These are phyloP conservation scores for Cheilosia vernalis DNA, from an alignment of 2,888 invertebrate genomes.

Conservation along the genomic window DNA sequence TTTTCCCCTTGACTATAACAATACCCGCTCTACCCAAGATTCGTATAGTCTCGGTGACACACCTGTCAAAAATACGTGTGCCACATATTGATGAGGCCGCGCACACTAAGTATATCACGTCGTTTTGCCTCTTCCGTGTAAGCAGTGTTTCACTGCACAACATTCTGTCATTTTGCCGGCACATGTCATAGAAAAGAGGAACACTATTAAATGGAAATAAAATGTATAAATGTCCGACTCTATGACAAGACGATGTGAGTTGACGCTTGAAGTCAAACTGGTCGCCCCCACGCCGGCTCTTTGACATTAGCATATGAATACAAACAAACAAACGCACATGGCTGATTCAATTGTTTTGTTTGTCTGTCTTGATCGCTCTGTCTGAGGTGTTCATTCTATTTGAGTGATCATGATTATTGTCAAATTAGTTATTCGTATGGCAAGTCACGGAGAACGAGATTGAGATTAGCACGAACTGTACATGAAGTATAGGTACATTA, in stretches of 20 bases:
- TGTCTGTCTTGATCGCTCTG: slow-evolving; percentile 18
- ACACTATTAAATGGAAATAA: slow-evolving; percentile 1
- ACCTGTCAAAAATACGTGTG: slow-evolving; percentile 30
- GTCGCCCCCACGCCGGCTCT: slow-evolving; percentile 26
- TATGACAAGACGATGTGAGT: not conserved
- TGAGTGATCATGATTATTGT: slow-evolving; percentile 33
- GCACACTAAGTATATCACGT: slow-evolving; percentile 23
- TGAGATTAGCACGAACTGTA: slow-evolving; percentile 15
- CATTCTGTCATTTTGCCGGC: slow-evolving; percentile 45
- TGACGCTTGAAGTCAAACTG: slow-evolving; percentile 21
- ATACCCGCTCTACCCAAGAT: no score
- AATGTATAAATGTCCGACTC: not conserved
- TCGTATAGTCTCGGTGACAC: not conserved
- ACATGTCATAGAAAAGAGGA: slow-evolving; percentile 18
- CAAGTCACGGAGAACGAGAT: slow-evolving; percentile 9
- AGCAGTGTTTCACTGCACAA: slow-evolving; percentile 49
- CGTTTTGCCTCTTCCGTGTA: slow-evolving; percentile 24
- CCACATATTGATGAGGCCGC: slow-evolving; percentile 44
- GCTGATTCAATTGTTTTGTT: slow-evolving; percentile 15
- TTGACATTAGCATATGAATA: slow-evolving; percentile 21
- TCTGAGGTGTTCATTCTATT: slow-evolving; percentile 11
- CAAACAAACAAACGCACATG: not conserved
- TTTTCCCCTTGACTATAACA: not conserved
- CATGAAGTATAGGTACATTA: not conserved
- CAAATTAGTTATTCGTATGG: slow-evolving; percentile 38